These are phyloP conservation scores for Albula goreensis DNA, from an alignment of 2,113 vertebrate genomes.

Conservation along the genomic window DNA sequence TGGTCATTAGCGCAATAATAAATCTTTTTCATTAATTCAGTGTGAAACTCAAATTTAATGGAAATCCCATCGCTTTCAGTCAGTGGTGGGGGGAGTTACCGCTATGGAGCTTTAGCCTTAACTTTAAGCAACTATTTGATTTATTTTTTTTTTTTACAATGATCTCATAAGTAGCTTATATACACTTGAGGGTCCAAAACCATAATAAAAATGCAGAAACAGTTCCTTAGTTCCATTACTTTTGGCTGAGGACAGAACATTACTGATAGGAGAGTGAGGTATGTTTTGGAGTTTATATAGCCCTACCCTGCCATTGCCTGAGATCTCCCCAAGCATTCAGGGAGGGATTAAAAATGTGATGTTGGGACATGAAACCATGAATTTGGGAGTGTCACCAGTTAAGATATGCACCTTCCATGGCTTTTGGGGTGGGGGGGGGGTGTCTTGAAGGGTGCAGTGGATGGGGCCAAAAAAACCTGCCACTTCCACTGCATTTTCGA, in stretches of 20 bases:
- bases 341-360: background rate
- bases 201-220: no score
- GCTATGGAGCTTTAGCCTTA: no score
- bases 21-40: no score
- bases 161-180: no score
- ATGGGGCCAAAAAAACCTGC: conserved; percentile 31
- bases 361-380: conserved; percentile 21
- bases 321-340: background rate
- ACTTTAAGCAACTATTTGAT: no score
- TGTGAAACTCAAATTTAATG: no score
- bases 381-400: conserved; percentile 31
- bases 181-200: no score
- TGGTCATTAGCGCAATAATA: no score
- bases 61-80: no score
- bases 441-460: background rate
- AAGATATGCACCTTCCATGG: conserved; percentile 38
- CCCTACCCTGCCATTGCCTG: background rate
- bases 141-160: no score
- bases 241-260: background rate
- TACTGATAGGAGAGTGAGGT: background rate
- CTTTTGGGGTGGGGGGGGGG: background rate
- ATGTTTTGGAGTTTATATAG: background rate
- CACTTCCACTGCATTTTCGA: conserved; percentile 33
- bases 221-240: background rate
- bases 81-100: no score